These are phyloP conservation scores for Amblyopsis rosae DNA, from an alignment of 2,113 vertebrate species.

Conservation along the genomic window DNA sequence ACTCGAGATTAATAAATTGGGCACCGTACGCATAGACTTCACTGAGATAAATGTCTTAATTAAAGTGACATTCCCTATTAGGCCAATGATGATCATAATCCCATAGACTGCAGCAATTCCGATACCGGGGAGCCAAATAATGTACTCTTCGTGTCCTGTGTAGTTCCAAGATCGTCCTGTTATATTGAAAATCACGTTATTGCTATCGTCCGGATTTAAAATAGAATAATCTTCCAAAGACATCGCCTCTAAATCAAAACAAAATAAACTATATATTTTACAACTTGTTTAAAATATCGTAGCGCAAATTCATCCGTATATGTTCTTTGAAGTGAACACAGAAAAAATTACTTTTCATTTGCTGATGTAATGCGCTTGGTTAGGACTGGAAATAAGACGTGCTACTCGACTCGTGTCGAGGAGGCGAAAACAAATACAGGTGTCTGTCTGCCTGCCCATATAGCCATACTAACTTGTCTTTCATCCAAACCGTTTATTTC, in stretches of 20 bases:
- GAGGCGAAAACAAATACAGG: too few relatives aligned
- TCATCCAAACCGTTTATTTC: too few relatives aligned
- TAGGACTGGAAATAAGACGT: background rate
- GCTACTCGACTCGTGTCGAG: too few relatives aligned
- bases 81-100: slow-evolving; percentile 86
- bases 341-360: too few relatives aligned
- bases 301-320: too few relatives aligned
- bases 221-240: slow-evolving; percentile 42
- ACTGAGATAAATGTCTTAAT: slow-evolving; percentile 92
- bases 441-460: too few relatives aligned
- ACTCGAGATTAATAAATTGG: slow-evolving; percentile 94
- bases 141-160: slow-evolving; percentile 1
- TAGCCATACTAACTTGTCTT: too few relatives aligned
- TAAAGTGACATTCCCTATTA: slow-evolving; percentile 91
- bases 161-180: slow-evolving; percentile 22
- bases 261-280: slow-evolving; percentile 7
- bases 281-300: background rate
- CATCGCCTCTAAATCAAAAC: slow-evolving; percentile 25
- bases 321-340: too few relatives aligned
- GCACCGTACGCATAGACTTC: slow-evolving; percentile 88
- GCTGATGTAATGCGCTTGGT: background rate
- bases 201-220: slow-evolving; percentile 16
- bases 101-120: slow-evolving; percentile 87
- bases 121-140: slow-evolving; percentile 79
- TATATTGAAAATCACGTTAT: background rate